These are phyloP conservation scores for Toxonevra muliebris DNA, from an alignment of 2,888 invertebrate species.

Conservation along the genomic window DNA sequence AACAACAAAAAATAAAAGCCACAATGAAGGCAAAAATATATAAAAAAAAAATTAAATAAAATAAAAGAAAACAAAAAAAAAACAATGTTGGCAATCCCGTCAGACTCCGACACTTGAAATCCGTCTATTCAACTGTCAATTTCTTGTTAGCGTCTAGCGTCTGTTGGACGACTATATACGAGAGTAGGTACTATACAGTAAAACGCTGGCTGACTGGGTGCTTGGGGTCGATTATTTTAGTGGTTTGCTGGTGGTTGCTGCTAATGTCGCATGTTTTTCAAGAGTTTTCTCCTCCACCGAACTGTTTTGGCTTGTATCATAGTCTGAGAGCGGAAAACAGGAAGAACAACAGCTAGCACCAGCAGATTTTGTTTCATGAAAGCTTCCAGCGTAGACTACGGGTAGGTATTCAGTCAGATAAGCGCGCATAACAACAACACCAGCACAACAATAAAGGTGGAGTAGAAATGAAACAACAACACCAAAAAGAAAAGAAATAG, in stretches of 20 bases:
- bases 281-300: too few relatives aligned
- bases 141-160: constrained; percentile 41
- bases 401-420: neutral
- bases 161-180: neutral
- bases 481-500: neutral
- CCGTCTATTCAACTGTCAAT: constrained; percentile 49
- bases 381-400: too few relatives aligned
- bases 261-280: neutral
- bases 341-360: too few relatives aligned
- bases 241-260: neutral
- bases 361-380: too few relatives aligned
- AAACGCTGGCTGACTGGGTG: neutral
- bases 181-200: too few relatives aligned
- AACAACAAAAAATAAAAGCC: neutral
- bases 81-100: constrained; percentile 16
- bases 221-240: neutral
- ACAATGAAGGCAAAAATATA: neutral
- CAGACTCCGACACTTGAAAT: constrained; percentile 31
- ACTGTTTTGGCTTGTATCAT: too few relatives aligned
- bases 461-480: neutral
- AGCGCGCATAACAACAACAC: neutral
- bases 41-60: neutral
- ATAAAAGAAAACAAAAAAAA: neutral
- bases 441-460: constrained; percentile 3
- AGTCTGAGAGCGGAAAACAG: too few relatives aligned